Evolutionary conservation across 2,113 vertebrate species (phyloP).

Genomic region (Grammomys surdaster): DNA sequence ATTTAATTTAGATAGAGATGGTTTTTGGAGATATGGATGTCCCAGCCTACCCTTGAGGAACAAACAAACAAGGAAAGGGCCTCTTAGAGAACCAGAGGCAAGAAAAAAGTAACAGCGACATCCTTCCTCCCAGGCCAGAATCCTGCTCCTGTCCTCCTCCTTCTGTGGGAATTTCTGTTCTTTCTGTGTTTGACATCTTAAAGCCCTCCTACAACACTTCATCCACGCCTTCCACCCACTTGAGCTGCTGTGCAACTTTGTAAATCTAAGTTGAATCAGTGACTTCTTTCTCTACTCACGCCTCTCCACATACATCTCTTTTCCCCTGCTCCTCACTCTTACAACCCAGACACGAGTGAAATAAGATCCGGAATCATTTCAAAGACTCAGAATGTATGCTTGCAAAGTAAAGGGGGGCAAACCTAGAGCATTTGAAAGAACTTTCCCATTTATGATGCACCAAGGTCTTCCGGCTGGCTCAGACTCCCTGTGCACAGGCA

Average conservation of each 20-base stretch:
- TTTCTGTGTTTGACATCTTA: neutral
- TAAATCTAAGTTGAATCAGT: neutral
- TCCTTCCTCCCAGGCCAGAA: neutral
- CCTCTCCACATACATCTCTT: neutral
- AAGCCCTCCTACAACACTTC: neutral
- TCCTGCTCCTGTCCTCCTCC: too few relatives aligned
- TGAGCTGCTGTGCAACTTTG: neutral
- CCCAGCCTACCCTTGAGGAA: conserved; percentile 60
- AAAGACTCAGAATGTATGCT: neutral
- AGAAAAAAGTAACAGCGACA: neutral
- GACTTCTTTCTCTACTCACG: neutral
- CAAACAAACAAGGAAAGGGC: conserved; percentile 54
- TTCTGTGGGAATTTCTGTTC: neutral
- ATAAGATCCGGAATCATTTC: neutral
- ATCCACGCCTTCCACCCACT: neutral
- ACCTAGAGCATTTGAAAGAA: neutral
- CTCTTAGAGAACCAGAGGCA: neutral
- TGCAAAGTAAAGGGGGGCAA: neutral
- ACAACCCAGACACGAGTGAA: neutral
- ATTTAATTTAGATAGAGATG: conserved; percentile 82
- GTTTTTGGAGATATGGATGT: conserved; percentile 34
- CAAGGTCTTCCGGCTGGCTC: neutral
- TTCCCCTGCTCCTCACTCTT: neutral
- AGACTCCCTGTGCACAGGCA: neutral
- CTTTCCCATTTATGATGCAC: neutral